These are phyloP conservation scores for Synergus umbraculus DNA, from an alignment of 2,888 invertebrate species.

Conservation along the genomic window DNA sequence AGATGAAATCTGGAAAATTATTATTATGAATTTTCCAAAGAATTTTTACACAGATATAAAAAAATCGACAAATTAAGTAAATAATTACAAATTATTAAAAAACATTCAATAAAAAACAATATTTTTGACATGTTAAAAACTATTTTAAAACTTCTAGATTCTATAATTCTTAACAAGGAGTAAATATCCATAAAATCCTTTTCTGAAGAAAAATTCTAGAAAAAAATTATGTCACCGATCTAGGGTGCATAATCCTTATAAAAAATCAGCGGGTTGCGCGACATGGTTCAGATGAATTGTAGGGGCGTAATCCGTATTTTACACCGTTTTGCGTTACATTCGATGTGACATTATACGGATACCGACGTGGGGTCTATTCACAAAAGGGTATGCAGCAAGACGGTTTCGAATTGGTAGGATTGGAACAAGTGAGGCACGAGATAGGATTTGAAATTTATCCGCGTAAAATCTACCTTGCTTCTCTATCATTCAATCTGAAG, in stretches of 20 bases:
- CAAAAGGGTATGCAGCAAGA: conserved; percentile 61
- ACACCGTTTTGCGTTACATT: conserved; percentile 68
- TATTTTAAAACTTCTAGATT: not conserved
- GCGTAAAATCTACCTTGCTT: conserved; percentile 69
- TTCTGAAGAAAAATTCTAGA: conserved; percentile 16
- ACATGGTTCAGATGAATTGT: conserved; percentile 3
- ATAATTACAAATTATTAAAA: too few species aligned
- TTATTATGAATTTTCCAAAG: too few species aligned
- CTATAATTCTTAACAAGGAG: not conserved
- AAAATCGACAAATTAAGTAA: too few species aligned
- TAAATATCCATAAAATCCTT: conserved; percentile 26
- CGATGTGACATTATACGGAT: conserved; percentile 67
- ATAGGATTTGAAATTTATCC: conserved; percentile 76
- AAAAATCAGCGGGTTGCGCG: conserved; percentile 17
- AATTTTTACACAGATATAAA: too few species aligned
- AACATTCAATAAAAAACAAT: too few species aligned
- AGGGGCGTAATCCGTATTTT: conserved; percentile 65
- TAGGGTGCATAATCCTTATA: conserved; percentile 17
- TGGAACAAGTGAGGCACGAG: conserved; percentile 69
- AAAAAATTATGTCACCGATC: conserved; percentile 25
- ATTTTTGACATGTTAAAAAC: not conserved
- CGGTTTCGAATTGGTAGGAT: conserved; percentile 55
- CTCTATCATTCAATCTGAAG: conserved; percentile 16
- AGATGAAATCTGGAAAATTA: too few species aligned
- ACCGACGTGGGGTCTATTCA: conserved; percentile 55